Evolutionary conservation across 1,140 invertebrate genomes (phyloP).

Genomic region (Archivesica marissinica): DNA sequence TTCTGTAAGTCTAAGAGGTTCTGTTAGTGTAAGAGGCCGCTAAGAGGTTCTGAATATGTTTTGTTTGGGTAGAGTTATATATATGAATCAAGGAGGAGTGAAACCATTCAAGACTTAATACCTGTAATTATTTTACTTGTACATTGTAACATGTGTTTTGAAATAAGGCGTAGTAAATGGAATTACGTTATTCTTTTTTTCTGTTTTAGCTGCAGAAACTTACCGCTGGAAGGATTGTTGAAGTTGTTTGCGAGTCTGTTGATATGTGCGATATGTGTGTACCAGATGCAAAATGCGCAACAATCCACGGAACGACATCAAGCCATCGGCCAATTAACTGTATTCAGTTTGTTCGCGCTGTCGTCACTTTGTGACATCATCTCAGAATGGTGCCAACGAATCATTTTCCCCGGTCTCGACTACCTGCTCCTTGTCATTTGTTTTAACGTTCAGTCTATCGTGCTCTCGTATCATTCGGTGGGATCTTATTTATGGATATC

Average conservation of each 20-base stretch:
- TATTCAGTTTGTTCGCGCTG: slow-evolving; percentile 66
- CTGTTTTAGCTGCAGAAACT: neutral
- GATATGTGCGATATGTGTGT: neutral
- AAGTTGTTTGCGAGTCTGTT: slow-evolving; percentile 51
- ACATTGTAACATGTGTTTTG: no score
- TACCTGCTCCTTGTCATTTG: slow-evolving; percentile 63
- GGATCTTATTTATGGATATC: slow-evolving; percentile 40
- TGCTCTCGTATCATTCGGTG: slow-evolving; percentile 51
- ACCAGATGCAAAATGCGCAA: neutral
- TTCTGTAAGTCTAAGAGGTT: no score
- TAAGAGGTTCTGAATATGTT: no score
- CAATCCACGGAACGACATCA: slow-evolving; percentile 17
- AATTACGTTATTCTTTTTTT: neutral
- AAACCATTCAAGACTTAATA: no score
- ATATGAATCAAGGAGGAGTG: no score
- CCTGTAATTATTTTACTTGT: no score
- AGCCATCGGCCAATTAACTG: slow-evolving; percentile 54
- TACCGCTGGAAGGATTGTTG: slow-evolving; percentile 64
- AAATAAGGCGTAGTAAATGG: neutral
- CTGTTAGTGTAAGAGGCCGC: no score
- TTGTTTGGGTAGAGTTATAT: no score
- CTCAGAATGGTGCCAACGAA: slow-evolving; percentile 43
- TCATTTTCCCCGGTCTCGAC: slow-evolving; percentile 64
- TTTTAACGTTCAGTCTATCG: slow-evolving; percentile 63
- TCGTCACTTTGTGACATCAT: slow-evolving; percentile 67